Percentiles rank a stretch among this genome's conserved stretches.
Evolutionary conservation across 1,140 invertebrate species (phyloP).

Genomic region (Drosophila paulistorum): DNA sequence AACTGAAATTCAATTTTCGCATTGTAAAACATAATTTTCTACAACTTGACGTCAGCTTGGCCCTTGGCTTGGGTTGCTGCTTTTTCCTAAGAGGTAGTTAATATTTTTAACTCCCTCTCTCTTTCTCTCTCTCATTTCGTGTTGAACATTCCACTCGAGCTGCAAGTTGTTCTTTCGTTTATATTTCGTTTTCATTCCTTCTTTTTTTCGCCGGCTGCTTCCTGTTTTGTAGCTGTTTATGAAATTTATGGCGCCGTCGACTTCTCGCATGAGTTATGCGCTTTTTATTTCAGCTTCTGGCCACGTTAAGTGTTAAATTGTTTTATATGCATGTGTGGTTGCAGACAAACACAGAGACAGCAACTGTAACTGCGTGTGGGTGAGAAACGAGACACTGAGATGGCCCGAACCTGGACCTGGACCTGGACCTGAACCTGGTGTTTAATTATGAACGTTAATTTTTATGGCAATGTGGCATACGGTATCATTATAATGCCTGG

Average conservation of each 20-base stretch:
- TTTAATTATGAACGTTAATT: slow-evolving; percentile 22
- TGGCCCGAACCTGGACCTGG: neutral
- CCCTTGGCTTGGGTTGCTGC: slow-evolving; percentile 42
- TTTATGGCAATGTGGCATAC: slow-evolving; percentile 11
- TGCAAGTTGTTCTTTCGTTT: slow-evolving; percentile 10
- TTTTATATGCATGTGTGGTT: slow-evolving; percentile 61
- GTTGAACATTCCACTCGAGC: slow-evolving; percentile 40
- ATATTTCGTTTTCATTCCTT: slow-evolving; percentile 17
- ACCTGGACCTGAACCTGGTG: neutral
- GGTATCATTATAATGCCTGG: neutral
- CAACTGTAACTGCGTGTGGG: neutral
- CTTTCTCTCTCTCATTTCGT: neutral
- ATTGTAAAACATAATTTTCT: slow-evolving; percentile 74
- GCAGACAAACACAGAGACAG: neutral
- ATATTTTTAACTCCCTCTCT: slow-evolving; percentile 34
- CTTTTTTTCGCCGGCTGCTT: slow-evolving; percentile 48
- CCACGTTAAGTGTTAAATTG: slow-evolving; percentile 76
- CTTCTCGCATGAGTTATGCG: slow-evolving; percentile 54
- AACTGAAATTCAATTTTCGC: slow-evolving; percentile 70
- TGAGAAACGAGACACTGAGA: neutral
- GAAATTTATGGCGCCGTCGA: slow-evolving; percentile 55
- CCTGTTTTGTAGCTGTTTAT: slow-evolving; percentile 62
- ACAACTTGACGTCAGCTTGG: slow-evolving; percentile 64
- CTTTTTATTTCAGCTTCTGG: slow-evolving; percentile 58
- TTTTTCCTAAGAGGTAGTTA: slow-evolving; percentile 53